These are phyloP conservation scores for Pammene fasciana DNA, from an alignment of 2,888 invertebrate genomes.

Conservation along the genomic window DNA sequence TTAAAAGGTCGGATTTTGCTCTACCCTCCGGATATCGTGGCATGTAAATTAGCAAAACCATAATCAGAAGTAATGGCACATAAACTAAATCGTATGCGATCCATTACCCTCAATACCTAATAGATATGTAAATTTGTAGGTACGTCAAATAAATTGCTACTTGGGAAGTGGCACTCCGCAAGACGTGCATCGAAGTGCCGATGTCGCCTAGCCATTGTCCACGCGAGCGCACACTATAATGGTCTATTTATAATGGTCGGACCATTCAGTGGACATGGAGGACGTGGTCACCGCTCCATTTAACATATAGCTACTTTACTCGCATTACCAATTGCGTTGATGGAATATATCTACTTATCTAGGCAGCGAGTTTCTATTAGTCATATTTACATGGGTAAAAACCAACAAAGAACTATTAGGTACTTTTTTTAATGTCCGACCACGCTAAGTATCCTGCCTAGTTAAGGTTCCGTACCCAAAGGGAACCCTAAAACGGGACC, in stretches of 20 bases:
- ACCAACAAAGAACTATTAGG: too few relatives aligned
- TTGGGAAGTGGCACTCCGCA: constrained; percentile 21
- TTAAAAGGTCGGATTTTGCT: too few relatives aligned
- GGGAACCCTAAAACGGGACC: too few relatives aligned
- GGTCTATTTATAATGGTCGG: constrained; percentile 59
- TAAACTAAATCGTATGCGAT: constrained; percentile 23
- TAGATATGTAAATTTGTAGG: constrained; percentile 16
- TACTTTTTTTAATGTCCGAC: too few relatives aligned
- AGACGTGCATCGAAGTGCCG: constrained; percentile 35
- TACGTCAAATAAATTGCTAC: constrained; percentile 8
- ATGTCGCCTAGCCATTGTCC: constrained; percentile 44
- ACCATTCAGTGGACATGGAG: constrained; percentile 73
- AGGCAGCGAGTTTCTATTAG: background rate
- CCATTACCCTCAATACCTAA: constrained; percentile 6
- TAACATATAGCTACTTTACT: constrained; percentile 67
- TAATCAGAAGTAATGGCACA: background rate
- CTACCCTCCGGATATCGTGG: too few relatives aligned
- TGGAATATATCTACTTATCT: background rate
- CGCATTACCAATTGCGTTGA: constrained; percentile 43
- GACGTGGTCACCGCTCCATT: constrained; percentile 70
- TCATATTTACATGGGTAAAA: background rate
- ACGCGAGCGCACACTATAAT: constrained; percentile 47
- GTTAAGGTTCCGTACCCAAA: too few relatives aligned
- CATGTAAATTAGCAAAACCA: too few relatives aligned
- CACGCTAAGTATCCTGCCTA: too few relatives aligned